phyloP scores from a whole-genome alignment of 2,113 vertebrate species.

The Cyprinodon variegatus region DNA sequence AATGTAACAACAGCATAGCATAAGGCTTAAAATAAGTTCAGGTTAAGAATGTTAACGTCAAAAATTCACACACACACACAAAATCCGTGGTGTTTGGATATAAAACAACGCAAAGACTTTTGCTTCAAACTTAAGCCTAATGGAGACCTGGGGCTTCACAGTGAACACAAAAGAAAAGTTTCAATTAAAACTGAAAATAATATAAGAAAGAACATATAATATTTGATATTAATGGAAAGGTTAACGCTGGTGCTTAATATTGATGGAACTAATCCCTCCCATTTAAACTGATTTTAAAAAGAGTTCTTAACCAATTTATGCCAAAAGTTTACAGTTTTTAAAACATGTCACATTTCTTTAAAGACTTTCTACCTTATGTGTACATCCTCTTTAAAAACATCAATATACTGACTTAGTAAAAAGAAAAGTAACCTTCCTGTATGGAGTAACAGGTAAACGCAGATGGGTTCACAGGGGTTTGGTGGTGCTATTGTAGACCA shows the following conservation, averaged over 20 bases:
- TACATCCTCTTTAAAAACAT: conserved; percentile 20
- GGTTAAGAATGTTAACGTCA: not conserved
- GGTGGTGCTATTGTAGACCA: conserved; percentile 90
- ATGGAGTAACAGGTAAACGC: conserved; percentile 7
- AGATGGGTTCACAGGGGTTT: conserved; percentile 86
- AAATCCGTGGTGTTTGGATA: not conserved
- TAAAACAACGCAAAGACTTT: not conserved
- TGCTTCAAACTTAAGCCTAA: conserved; percentile 21
- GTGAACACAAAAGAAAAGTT: not conserved
- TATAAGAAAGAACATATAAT: not conserved
- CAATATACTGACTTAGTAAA: conserved; percentile 21
- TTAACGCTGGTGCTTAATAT: not conserved
- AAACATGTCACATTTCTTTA: conserved; percentile 32
- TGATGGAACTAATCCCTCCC: not conserved
- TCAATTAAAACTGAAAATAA: not conserved
- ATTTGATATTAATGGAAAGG: not conserved
- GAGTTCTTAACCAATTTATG: conserved; percentile 1
- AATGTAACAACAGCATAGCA: conserved; percentile 39
- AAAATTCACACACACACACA: not conserved
- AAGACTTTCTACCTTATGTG: conserved; percentile 3
- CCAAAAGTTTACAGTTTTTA: conserved; percentile 15
- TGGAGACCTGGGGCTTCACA: not conserved
- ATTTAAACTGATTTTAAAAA: conserved; percentile 53
- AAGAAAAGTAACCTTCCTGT: not conserved
- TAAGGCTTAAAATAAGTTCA: conserved; percentile 8